Base-by-base conservation (phyloP, 2,888 invertebrate species). In the Euclidia mi region DNA sequence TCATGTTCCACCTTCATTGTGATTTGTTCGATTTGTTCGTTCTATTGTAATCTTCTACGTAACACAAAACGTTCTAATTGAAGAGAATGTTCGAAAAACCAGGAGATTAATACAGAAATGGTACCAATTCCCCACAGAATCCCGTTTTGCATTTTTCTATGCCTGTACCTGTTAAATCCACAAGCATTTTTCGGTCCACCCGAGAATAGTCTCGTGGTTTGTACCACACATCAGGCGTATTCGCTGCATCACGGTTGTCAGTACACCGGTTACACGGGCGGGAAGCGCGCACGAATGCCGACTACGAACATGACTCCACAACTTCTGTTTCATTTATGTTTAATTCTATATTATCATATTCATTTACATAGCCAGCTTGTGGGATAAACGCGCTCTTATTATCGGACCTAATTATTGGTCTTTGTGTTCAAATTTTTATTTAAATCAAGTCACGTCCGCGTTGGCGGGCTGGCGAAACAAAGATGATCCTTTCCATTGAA, bases 321-420 rank as follows among this genome's bases (percentile, higher is more conserved):
- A 84, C 85, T 87, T 91, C 85, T 84, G 81, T 87, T 88, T 87
- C 89, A 92, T 91, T 93, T 91, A 89, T 87, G 88, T 89, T 88
- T 85, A 87, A 88, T 83, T 86, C 81, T 75, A 85, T 78, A 92
- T 92, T 93, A 92, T 88, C 91, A 93, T 92, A 92, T 84, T 84
- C 84, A 92, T 92, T 92, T 91, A 90, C 92, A 93, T 93, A 91
- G 85, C 81, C 76, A 79, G 78, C 87, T 81, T 81, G 87, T 82
- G 81, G 84, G 82, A 87, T 89, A 88, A 86, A 84, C 78, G 82
- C 82, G 79, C 84, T 83, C 84, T 88, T 88, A 90, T 88, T 89
- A 93, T 90, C 81, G 86, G 79, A 87, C 87, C 89, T 91, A 93
- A 92, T 94, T 93, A 92, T 92, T 90, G 82, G 83, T 87, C 92